Evolutionary conservation across 2,797 vertebrate species (phyloP).

Genomic region (Molossus molossus): DNA sequence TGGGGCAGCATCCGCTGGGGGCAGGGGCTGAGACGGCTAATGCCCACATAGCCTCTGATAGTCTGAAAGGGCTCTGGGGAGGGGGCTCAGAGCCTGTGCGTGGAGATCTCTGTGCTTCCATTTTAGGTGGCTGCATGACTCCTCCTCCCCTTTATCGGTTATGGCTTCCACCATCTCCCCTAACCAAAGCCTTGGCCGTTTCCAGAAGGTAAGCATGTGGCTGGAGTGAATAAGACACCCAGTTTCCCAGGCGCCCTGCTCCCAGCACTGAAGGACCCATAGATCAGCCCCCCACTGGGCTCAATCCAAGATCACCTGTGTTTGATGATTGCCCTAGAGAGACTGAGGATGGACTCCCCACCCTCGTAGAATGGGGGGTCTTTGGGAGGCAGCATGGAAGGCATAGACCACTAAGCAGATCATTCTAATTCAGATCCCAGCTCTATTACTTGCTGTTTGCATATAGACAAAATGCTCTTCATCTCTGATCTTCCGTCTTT

Average conservation of each 20-base stretch:
- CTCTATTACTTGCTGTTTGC: background rate
- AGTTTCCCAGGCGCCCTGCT: background rate
- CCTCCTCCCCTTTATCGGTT: background rate
- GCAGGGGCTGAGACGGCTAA: background rate
- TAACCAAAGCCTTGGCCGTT: background rate
- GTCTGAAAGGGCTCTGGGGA: background rate
- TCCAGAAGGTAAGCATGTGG: background rate
- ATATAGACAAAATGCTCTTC: background rate
- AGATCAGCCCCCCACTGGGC: background rate
- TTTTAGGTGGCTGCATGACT: background rate
- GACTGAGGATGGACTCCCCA: background rate
- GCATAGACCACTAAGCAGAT: background rate
- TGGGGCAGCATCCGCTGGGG: background rate
- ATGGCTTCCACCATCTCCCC: background rate
- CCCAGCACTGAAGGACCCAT: background rate
- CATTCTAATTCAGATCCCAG: background rate
- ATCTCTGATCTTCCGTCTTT: constrained; percentile 10
- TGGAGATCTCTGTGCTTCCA: background rate
- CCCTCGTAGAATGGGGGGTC: background rate
- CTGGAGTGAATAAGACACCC: background rate
- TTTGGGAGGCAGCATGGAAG: background rate
- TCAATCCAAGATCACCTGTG: background rate
- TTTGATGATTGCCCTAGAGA: constrained; percentile 5
- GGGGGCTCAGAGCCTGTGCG: background rate
- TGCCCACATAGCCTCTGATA: background rate